Base-by-base conservation (phyloP, 2,113 vertebrate genomes). In the Gallinago jamesoni region DNA sequence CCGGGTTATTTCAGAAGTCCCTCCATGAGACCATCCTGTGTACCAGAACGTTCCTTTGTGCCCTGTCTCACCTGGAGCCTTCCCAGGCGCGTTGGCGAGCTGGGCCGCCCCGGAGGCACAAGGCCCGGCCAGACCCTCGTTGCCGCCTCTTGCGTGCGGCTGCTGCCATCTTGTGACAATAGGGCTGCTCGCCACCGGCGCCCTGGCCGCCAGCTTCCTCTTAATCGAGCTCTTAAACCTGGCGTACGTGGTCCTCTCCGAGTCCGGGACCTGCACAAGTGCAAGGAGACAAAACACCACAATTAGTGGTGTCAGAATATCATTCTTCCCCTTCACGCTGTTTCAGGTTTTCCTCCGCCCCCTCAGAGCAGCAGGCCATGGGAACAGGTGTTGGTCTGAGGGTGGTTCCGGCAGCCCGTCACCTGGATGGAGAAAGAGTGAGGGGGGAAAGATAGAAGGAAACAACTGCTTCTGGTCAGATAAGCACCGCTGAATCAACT, bases 111-210 rank as follows among this genome's bases (percentile, higher is more conserved):
- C 56, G 10, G 45, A 19, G 45, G n/a, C 62, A 3, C 39, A 10
- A 5, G 23, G 31, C 5, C 20, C 11, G 1, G 25, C 2, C 9
- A 19, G 5, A 6, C 4, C 8, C 9, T 43, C 52, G 0, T 31
- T 9, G 10, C 33, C 7, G 15, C 33, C 77, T 87, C 48, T 20
- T 1, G 28, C 45, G 68, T 37, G 93, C 66, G 3, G 89, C 84
- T 93, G 97, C 94, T 74, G 98, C 98, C 98, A 39, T 85, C 98
- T 93, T 37, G 98, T 86, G 98, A 97, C n/a, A 22, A 98, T 2
- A 1, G 98, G 98, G 57, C 98, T 98, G 77, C 98, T 98, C 0
- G 96, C 97, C 87, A 89, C 72, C 1, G 95, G 95, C 14, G 37
- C 37, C 8, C 92, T 66, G 6, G 68, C 66, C 2, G 60, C 68